Evolutionary conservation across 2,113 vertebrate genomes (phyloP).

Genomic region (Thunnus thynnus): DNA sequence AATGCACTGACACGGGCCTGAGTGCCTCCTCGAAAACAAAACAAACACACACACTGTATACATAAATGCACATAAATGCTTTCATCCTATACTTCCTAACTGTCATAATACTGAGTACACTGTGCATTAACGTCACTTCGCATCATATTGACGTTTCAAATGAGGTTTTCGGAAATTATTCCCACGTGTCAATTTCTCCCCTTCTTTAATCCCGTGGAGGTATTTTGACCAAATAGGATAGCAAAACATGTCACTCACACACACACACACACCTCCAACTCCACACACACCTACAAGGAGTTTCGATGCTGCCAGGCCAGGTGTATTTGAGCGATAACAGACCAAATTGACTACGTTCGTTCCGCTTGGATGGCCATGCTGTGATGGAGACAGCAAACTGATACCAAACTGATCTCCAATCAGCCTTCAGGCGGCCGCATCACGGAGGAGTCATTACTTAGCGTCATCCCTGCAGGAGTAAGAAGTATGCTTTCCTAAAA

Average conservation of each 20-base stretch:
- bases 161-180: constrained; percentile 18
- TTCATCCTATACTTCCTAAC: neutral
- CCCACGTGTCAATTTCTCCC: constrained; percentile 3
- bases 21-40: constrained; percentile 10
- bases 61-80: constrained; percentile 18
- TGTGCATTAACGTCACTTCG: neutral
- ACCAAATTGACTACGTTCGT: constrained; percentile 54
- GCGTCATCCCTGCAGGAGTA: constrained; percentile 29
- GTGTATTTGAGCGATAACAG: constrained; percentile 69
- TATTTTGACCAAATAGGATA: constrained; percentile 35
- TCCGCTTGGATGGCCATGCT: constrained; percentile 48
- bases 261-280: constrained; percentile 11
- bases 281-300: constrained; percentile 12
- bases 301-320: constrained; percentile 38
- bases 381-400: constrained; percentile 52
- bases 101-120: neutral
- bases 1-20: constrained; percentile 1
- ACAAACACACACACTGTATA: neutral
- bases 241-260: constrained; percentile 43
- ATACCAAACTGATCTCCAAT: constrained; percentile 66
- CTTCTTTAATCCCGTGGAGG: constrained; percentile 28
- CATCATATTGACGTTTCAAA: constrained; percentile 28
- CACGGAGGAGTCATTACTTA: constrained; percentile 31
- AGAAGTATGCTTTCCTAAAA: neutral
- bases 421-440: constrained; percentile 54